Evolutionary conservation across 2,113 vertebrate species (phyloP), one percentile per base, ranked within the genome.

Genomic region (Phaetusa simplex): DNA sequence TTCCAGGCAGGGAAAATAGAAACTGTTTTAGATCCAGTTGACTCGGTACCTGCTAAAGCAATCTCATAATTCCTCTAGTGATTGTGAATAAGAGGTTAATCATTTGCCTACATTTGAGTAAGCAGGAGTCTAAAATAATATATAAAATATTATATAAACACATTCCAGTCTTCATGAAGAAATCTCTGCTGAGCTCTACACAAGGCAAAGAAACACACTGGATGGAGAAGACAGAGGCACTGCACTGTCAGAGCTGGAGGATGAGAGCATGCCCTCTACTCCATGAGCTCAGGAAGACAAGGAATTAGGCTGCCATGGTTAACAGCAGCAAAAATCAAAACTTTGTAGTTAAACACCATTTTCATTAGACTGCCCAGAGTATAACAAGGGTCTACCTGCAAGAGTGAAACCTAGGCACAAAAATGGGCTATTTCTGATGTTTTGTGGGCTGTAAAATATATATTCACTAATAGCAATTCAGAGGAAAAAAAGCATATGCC

Each of bases 111-210:
- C 23, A 5, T 32, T 38, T 76, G 47, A 78, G 91, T 56, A 93
- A 84, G 91, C 79, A 91, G 81, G 18, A 95, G 91, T 93, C 95
- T 95, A 93, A 96, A 97, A 94, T 86, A 91, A 89, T 94, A 87
- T 53, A 89, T 79, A 82, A 89, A 95, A 74, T 77, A 83, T 62
- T 82, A 69, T 36, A 96, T 61, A 88, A 96, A 77, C 73, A 93
- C 91, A 90, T 94, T 94, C 87, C 73, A 53, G 69, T 34, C 79
- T 82, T 80, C 73, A 19, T 3, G 27, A 55, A 92, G 80, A 88
- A 84, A 74, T 82, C 88, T 95, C 73, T 82, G 80, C 90, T 84
- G 80, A 82, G 83, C 36, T 91, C 77, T 65, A 79, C 81, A 20
- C 30, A 14, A 59, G 34, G 67, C 45, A 76, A 38, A 55, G 76